Conservation (phyloP, 2,888 invertebrate species). For the Dasypolia templi region DNA sequence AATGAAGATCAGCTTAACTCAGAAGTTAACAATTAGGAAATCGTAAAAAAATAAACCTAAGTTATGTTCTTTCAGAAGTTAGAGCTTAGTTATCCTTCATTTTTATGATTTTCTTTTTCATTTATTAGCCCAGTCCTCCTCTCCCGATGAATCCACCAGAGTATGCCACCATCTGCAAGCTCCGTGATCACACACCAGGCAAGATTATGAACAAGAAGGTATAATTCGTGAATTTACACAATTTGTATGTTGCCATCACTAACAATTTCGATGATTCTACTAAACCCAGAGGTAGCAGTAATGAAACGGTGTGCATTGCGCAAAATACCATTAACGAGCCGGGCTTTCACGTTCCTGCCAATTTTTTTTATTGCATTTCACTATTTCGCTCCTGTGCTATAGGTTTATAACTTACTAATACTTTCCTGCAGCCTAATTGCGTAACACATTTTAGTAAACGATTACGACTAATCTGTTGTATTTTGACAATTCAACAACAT, state of each 20-base stretch:
- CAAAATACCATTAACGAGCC: background rate
- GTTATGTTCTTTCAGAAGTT: background rate
- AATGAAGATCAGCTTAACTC: background rate
- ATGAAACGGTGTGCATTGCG: background rate
- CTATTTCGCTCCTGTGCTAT: background rate
- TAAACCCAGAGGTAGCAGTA: background rate
- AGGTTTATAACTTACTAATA: too few relatives aligned
- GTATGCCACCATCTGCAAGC: conserved; percentile 81
- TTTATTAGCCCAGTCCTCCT: conserved; percentile 53
- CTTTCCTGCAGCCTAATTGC: too few relatives aligned
- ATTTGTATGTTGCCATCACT: conserved; percentile 41
- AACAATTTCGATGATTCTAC: conserved; percentile 27
- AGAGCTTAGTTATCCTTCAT: conserved; percentile 20
- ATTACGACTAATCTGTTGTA: too few relatives aligned
- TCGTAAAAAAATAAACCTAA: background rate
- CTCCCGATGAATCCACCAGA: conserved; percentile 73
- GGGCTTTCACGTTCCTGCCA: background rate
- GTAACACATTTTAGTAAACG: too few relatives aligned
- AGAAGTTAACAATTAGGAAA: background rate
- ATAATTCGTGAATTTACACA: conserved; percentile 49
- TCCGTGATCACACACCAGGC: conserved; percentile 70
- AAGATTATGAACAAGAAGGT: conserved; percentile 76
- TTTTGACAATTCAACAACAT: too few relatives aligned
- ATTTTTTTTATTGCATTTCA: background rate
- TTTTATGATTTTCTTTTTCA: conserved; percentile 51